A percentile compares a stretch with the other conserved stretches of the same genome.
phyloP scores from a whole-genome alignment of 2,888 invertebrate species.

The Drosophila mayaguana region DNA sequence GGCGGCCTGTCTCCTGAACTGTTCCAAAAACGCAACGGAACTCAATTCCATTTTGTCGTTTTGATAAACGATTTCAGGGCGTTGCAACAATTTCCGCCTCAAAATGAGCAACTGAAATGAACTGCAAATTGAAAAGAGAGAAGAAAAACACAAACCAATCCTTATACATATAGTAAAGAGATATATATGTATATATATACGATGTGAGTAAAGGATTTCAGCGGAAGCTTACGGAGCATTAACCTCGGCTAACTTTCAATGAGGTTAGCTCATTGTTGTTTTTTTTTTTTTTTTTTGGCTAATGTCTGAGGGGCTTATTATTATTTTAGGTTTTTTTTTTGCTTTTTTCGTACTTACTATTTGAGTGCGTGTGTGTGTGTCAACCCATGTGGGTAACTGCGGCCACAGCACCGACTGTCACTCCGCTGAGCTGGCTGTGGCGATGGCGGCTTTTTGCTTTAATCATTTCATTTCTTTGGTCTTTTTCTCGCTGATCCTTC shows the following conservation, averaged over 20 bases:
- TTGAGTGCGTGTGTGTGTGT: conserved; percentile 29
- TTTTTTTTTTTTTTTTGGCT: no score
- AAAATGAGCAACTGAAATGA: conserved; percentile 70
- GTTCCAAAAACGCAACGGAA: conserved; percentile 65
- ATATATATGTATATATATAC: background rate
- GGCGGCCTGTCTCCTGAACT: conserved; percentile 7
- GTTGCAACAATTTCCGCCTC: conserved; percentile 82
- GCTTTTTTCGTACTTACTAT: conserved; percentile 18
- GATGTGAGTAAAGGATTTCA: conserved; percentile 39
- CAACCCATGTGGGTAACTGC: conserved; percentile 46
- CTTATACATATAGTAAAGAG: conserved; percentile 23
- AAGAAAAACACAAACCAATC: conserved; percentile 22
- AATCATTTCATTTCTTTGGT: conserved; percentile 69
- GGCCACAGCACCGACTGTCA: conserved; percentile 61
- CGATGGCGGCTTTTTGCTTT: conserved; percentile 77
- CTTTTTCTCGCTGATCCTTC: conserved; percentile 60
- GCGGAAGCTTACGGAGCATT: conserved; percentile 70
- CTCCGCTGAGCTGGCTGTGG: conserved; percentile 38
- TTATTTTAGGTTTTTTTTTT: conserved; percentile 2
- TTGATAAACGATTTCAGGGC: conserved; percentile 82
- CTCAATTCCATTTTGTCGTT: conserved; percentile 82
- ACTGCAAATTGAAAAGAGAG: conserved; percentile 71
- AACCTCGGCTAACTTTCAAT: conserved; percentile 66
- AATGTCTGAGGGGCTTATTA: conserved; percentile 49
- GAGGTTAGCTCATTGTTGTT: conserved; percentile 44